Evolutionary conservation across 92 coral and sea anemone genomes (phyloP).

Genomic region (Porites rus): DNA sequence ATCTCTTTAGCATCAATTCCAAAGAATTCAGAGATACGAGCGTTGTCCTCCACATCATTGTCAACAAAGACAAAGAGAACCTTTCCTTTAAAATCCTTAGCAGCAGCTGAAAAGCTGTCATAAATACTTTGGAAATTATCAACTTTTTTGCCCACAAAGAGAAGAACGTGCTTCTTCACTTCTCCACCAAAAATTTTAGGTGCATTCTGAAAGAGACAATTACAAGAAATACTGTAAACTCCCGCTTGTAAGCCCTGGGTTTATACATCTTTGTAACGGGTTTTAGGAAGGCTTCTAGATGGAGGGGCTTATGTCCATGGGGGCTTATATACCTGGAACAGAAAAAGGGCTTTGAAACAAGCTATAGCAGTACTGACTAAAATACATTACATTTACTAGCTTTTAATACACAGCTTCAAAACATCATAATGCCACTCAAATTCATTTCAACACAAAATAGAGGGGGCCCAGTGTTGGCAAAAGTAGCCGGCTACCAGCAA

Average conservation of each 20-base stretch:
- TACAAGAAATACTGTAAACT: background rate
- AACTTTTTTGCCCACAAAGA: slow-evolving; percentile 86
- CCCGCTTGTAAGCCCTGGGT: background rate
- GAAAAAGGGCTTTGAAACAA: no score
- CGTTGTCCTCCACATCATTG: slow-evolving; percentile 91
- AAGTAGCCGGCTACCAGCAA: no score
- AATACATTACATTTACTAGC: no score
- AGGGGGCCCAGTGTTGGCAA: no score
- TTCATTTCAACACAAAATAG: no score
- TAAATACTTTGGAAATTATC: slow-evolving; percentile 79
- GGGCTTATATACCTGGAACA: no score
- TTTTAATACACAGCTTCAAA: no score
- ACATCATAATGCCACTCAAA: no score
- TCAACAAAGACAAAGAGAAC: slow-evolving; percentile 95
- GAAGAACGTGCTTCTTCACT: slow-evolving; percentile 86
- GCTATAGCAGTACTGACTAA: no score
- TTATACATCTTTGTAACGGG: no score
- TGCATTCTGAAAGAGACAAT: slow-evolving; percentile 72
- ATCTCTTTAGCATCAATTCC: slow-evolving; percentile 86
- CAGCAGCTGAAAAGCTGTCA: slow-evolving; percentile 78
- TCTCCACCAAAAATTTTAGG: slow-evolving; percentile 99
- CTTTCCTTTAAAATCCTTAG: slow-evolving; percentile 97
- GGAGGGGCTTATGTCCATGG: no score
- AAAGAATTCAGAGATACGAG: slow-evolving; percentile 97
- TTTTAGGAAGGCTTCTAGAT: no score